A percentile compares a stretch with the other conserved stretches of the same genome.
phyloP scores from a whole-genome alignment of 1,140 invertebrate genomes.

The Lepidotrigona ventralis region DNA sequence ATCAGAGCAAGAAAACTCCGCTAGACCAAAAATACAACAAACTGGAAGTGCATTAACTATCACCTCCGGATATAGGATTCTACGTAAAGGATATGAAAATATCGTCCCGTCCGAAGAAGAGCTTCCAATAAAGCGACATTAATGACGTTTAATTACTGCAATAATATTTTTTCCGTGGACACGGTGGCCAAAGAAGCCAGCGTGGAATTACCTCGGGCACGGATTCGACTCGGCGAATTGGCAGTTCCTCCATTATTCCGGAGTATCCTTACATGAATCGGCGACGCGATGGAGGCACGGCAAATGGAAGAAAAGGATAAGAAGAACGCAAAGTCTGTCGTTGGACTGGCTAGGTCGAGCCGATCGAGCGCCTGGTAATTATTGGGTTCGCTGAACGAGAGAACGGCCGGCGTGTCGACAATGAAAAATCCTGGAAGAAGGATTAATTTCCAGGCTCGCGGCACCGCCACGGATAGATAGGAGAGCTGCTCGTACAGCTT shows the following conservation, averaged over 20 bases:
- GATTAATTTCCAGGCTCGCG: constrained; percentile 56
- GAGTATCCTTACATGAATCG: constrained; percentile 27
- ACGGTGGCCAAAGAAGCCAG: not conserved
- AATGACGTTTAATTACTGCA: constrained; percentile 27
- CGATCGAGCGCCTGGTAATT: constrained; percentile 57
- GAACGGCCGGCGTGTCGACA: constrained; percentile 53
- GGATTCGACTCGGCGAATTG: not conserved
- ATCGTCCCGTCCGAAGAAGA: not conserved
- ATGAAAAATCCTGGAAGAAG: constrained; percentile 61
- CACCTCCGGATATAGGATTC: not conserved
- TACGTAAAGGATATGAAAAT: not conserved
- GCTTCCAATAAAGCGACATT: not conserved
- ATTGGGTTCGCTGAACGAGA: constrained; percentile 40
- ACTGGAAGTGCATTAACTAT: not conserved
- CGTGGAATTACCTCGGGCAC: not conserved
- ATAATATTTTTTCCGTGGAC: not conserved
- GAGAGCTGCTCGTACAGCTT: not conserved
- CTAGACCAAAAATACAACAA: not conserved
- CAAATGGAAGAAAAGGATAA: not conserved
- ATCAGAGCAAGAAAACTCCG: not conserved
- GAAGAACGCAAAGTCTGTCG: constrained; percentile 44
- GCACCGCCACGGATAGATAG: not conserved
- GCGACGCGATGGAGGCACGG: constrained; percentile 1
- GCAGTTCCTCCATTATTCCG: constrained; percentile 25
- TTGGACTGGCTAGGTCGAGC: constrained; percentile 43